Evolutionary conservation across 2,113 vertebrate species (phyloP), one percentile per base, ranked within the genome.

Genomic region (Anhinga anhinga): DNA sequence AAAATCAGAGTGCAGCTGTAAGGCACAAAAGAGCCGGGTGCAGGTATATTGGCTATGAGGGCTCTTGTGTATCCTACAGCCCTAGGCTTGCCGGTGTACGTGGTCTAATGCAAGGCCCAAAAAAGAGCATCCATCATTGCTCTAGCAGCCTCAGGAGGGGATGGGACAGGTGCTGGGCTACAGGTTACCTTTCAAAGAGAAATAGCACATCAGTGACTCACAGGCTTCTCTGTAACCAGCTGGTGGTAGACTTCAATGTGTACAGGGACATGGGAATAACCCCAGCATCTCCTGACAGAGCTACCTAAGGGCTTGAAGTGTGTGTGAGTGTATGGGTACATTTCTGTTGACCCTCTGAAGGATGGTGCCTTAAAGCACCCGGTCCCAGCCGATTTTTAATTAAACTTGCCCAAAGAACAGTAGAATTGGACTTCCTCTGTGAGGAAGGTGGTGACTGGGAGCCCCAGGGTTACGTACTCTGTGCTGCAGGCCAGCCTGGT

Each of bases 341-440:
- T 79, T 82, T 76, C 65, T 90, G 61, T 66, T 86, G 93, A 96
- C 95, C 81, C 53, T 81, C 85, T 0, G 3, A 90, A 94, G 71
- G 59, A 53, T 66, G 17, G 8, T 55, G 70, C 61, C 38, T 73
- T 70, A 78, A 62, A 90, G 83, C 27, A 23, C 34, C 86, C 90
- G 81, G n/a, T 86, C 74, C 49, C 11, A 19, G 59, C 79, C 87
- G 45, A 42, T 61, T 97, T 97, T 98, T 96, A 96, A 95, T 97
- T 96, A 96, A 96, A 92, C 82, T 71, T 95, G 76, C 25, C 81
- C 66, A 67, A 82, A 84, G 81, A 87, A 74, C 47, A 72, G 82
- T 81, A 74, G 93, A n/a, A 86, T 80, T 86, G 78, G 91, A 78
- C 92, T 78, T 92, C 92, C 82, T 93, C 74, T 36, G 18, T 86